These are phyloP conservation scores for Lophius americanus DNA, from an alignment of 2,797 vertebrate species.

Conservation along the genomic window DNA sequence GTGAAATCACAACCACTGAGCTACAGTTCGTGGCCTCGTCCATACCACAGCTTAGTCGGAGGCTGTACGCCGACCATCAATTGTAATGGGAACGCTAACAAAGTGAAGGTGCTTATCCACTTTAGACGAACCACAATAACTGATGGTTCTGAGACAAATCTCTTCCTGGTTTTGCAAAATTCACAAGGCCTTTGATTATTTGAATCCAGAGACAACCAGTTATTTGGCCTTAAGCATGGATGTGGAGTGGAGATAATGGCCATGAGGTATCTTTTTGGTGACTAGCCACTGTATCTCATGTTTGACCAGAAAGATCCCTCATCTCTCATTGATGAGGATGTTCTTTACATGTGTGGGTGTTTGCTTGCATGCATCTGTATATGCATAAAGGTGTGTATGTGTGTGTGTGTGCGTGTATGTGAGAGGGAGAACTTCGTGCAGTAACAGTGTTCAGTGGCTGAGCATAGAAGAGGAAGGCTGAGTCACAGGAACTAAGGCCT, in stretches of 20 bases:
- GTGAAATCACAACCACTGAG: slow-evolving; percentile 49
- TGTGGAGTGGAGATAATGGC: slow-evolving; percentile 50
- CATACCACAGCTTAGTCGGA: slow-evolving; percentile 53
- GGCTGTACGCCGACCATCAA: slow-evolving; percentile 64
- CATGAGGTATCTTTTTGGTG: slow-evolving; percentile 69
- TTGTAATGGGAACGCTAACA: slow-evolving; percentile 46
- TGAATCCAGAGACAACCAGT: slow-evolving; percentile 42
- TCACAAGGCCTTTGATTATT: slow-evolving; percentile 44
- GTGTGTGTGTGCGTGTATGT: slow-evolving; percentile 2
- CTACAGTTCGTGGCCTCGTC: slow-evolving; percentile 33
- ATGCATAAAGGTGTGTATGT: neutral
- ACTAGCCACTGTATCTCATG: slow-evolving; percentile 44
- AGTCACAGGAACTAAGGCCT: slow-evolving; percentile 73
- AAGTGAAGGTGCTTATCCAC: slow-evolving; percentile 34
- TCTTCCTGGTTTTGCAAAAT: slow-evolving; percentile 40
- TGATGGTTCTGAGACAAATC: slow-evolving; percentile 36
- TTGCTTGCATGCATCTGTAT: slow-evolving; percentile 4
- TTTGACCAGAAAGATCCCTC: slow-evolving; percentile 8
- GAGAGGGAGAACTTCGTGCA: slow-evolving; percentile 16
- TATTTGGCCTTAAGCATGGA: slow-evolving; percentile 29
- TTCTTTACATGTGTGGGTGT: slow-evolving; percentile 18
- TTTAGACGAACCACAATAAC: slow-evolving; percentile 54
- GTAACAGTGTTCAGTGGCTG: slow-evolving; percentile 47
- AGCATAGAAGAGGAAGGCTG: slow-evolving; percentile 69
- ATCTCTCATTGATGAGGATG: neutral